These are phyloP conservation scores for Columbina picui DNA, from an alignment of 2,113 vertebrate species.

Conservation along the genomic window DNA sequence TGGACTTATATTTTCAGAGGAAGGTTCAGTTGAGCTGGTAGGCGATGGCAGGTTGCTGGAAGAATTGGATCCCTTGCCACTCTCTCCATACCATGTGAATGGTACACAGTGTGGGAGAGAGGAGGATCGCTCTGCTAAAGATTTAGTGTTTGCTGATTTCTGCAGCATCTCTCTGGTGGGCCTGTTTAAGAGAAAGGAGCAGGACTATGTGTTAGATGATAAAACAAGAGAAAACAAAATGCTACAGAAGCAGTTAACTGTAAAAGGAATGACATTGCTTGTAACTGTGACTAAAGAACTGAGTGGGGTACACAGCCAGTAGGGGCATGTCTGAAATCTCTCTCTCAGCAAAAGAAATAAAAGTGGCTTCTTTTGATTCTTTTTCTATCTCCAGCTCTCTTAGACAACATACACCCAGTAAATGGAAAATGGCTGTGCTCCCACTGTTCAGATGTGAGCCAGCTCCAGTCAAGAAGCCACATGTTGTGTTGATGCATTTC, in stretches of 20 bases:
- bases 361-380: neutral
- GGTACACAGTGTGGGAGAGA: constrained; percentile 70
- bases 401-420: neutral
- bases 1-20: constrained; percentile 84
- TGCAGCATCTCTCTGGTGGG: constrained; percentile 71
- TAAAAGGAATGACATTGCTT: neutral
- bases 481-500: neutral
- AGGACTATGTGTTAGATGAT: constrained; percentile 31
- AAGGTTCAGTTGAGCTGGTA: constrained; percentile 81
- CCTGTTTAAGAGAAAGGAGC: constrained; percentile 67
- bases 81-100: constrained; percentile 75
- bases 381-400: neutral
- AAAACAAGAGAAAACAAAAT: neutral
- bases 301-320: neutral
- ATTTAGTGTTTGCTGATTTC: constrained; percentile 49
- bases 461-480: neutral
- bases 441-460: fast-evolving
- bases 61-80: constrained; percentile 74
- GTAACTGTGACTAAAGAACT: neutral
- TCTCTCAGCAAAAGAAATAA: neutral
- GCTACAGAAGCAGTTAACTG: neutral
- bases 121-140: constrained; percentile 54
- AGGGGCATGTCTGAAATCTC: neutral
- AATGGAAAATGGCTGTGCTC: neutral
- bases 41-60: constrained; percentile 76